Base-by-base conservation (phyloP, 2,797 vertebrate species). In the Pelobates cultripes region DNA sequence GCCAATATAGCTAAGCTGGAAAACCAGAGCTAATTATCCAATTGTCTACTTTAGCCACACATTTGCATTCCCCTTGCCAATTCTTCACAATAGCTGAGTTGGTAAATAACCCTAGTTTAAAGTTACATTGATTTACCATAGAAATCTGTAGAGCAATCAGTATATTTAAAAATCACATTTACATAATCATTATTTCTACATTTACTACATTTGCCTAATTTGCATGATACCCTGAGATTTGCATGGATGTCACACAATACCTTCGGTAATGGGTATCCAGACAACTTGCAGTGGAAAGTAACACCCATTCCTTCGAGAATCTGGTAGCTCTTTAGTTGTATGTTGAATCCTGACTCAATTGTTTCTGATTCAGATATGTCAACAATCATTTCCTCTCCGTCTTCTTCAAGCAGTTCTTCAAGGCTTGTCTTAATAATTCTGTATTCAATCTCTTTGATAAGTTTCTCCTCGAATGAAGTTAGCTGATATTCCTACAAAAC, bases 401-500 rank as follows among this genome's bases (percentile, higher is more conserved):
- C 97, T 92, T 98, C 97, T 63, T 91, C 93, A n/a, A 99, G 94
- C 79, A 99, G 90, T 88, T 99, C 95, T 86, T 91, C 92, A 87
- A 99, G 95, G 1, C 95, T 96, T 7, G 97, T 98, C 86, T 93
- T 97, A 90, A 98, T 95, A 88, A 99, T 97, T 84, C 96, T 94
- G 60, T 97, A 93, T 90, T 99, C 97, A 75, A 99, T 97, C 93
- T 99, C 97, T 86, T 96, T 96, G 87, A 99, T 99, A 87, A 99
- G 96, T 86, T 95, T 94, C 89, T 96, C 95, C 86, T 99, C 98
- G 83, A 99, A 97, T 70, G 96, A 94, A 85, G 98, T 98, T 87
- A 98, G 94, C n/a, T 95, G 94, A 84, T 97, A 97, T 91, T 99
- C 98, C 98, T 99, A 73, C 5, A 42, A 83, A 42, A 78, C 43